Evolutionary conservation across 2,888 invertebrate species (phyloP), one percentile per base, ranked within the genome.

Genomic region (Drosophila paramelanica): DNA sequence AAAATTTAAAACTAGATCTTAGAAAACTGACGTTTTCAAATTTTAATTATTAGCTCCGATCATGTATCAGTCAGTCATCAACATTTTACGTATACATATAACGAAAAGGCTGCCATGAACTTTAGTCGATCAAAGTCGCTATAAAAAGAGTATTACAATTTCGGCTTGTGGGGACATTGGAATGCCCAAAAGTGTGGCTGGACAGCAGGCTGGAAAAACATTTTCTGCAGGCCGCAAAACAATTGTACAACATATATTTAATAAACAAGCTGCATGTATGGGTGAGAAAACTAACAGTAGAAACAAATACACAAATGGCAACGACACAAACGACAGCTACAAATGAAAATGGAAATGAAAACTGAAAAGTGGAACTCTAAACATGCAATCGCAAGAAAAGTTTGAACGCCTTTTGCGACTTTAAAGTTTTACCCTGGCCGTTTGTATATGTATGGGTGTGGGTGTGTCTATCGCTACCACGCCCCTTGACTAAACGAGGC

Each of bases 181-280:
- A 25, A 7, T n/a, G 51, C 3, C 2, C 5, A 8, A 20, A 14
- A 6, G 27, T 36, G 27, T 13, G n/a, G 23, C 8, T 14, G 55
- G 55, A 41, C 70, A 72, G 73, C 41, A 45, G 57, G 17, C 52
- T 61, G 61, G 42, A 39, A 57, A 53, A 77, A 81, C 72, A 74
- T 78, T 80, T 72, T 43, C 65, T 58, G 51, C 57, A 41, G 61
- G 79, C 86, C 79, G 59, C 68, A 80, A 80, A 85, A 82, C 83
- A 85, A 81, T 80, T 79, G 71, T 53, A 68, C 61, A 31, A 79
- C 80, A 80, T 82, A 82, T 73, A 86, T 82, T 81, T 79, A 86
- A 82, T 81, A 82, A 73, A 86, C 66, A 86, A 73, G 58, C 62
- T 84, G 69, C 61, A 53, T 55, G 62, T 68, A 55, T 56, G 46